These are phyloP conservation scores for Lophius piscatorius DNA, from an alignment of 2,113 vertebrate species.

Conservation along the genomic window DNA sequence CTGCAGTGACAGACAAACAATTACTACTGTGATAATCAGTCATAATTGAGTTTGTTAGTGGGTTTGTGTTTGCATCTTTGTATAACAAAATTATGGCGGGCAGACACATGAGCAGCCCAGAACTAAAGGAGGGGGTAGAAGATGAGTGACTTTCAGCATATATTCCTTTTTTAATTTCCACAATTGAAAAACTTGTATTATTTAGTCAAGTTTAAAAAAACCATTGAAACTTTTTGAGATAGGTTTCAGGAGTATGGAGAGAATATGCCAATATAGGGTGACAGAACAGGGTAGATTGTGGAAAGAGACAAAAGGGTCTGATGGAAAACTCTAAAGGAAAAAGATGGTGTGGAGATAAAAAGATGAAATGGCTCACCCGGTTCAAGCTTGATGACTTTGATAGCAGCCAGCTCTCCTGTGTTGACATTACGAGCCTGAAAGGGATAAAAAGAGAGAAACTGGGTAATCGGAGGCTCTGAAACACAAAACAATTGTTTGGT, in stretches of 20 bases:
- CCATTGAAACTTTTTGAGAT: too few species aligned
- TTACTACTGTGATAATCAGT: not conserved
- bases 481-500: not conserved
- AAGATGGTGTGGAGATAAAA: not conserved
- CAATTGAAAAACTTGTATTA: not conserved
- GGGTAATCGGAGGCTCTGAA: conserved; percentile 10
- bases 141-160: not conserved
- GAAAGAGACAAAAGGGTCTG: too few species aligned
- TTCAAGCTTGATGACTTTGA: conserved; percentile 99
- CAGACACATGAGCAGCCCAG: not conserved
- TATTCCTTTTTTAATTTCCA: not conserved
- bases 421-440: conserved; percentile 91
- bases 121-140: not conserved
- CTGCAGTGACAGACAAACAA: conserved; percentile 71
- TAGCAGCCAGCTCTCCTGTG: conserved; percentile 91
- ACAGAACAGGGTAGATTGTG: too few species aligned
- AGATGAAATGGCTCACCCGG: conserved; percentile 84
- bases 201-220: not conserved
- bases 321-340: not conserved
- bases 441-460: conserved; percentile 3
- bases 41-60: not conserved
- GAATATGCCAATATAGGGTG: too few species aligned
- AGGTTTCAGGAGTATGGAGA: too few species aligned
- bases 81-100: too few species aligned
- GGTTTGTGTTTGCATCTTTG: not conserved